Percentiles rank a stretch among this genome's conserved stretches.
phyloP scores from a whole-genome alignment of 2,113 vertebrate species.

The Dasyurus viverrinus region DNA sequence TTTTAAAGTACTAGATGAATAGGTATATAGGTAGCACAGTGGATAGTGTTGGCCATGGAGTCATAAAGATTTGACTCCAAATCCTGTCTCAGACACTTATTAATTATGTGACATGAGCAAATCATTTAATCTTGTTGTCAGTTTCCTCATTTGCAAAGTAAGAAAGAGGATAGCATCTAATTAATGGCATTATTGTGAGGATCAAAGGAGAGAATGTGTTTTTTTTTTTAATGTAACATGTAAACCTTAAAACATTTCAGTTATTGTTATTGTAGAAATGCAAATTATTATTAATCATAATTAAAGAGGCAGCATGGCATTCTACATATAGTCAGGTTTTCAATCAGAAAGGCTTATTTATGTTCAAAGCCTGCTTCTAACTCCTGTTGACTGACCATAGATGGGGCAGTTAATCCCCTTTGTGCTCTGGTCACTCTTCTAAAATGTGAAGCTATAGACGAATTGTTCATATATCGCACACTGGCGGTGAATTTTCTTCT shows the following conservation, averaged over 20 bases:
- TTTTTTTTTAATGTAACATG: too few relatives aligned
- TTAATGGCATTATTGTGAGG: not conserved
- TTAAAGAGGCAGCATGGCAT: too few relatives aligned
- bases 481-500: too few relatives aligned
- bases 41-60: not conserved
- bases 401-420: too few relatives aligned
- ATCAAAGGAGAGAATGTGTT: not conserved
- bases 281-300: too few relatives aligned
- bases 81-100: not conserved
- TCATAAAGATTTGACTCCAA: not conserved
- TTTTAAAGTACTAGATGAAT: not conserved
- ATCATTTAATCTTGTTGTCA: not conserved
- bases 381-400: too few relatives aligned
- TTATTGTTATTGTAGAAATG: not conserved
- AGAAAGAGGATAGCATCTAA: not conserved
- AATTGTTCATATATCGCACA: too few relatives aligned
- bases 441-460: too few relatives aligned
- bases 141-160: not conserved
- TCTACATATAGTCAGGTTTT: too few relatives aligned
- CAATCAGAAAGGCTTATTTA: too few relatives aligned
- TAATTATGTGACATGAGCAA: not conserved
- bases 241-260: not conserved
- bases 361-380: too few relatives aligned
- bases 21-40: not conserved
- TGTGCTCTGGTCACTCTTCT: too few relatives aligned